Base-by-base conservation (phyloP, 2,797 vertebrate genomes). In the Peromyscus nudipes region DNA sequence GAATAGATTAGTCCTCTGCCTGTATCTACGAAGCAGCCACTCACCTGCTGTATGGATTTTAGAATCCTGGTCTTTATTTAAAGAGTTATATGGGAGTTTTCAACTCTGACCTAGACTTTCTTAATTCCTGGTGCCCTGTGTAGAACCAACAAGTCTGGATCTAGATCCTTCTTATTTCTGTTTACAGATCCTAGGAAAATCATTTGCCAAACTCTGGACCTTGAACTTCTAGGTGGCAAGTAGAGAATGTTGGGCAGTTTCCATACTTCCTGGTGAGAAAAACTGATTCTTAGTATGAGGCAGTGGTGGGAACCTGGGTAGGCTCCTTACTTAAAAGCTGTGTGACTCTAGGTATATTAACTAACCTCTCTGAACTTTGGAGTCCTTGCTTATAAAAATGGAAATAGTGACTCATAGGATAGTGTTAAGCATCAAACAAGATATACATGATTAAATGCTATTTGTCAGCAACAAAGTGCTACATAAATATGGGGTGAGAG, bases 341-440 rank as follows among this genome's bases (percentile, higher is more conserved):
- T 69, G 5, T 87, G 60, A 65, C 21, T 57, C 40, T 82, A 67
- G 75, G 46, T 12, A 9, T 82, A 49, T 34, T 57, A 85, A 79
- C 11, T 75, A n/a, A 79, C n/a, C 17, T 79, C 17, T 89, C 23
- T 93, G 73, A 85, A 84, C 12, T 62, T 55, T 46, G 21, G 60
- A 52, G 25, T 49, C n/a, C 19, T 95, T 81, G 29, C 87, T 90
- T 65, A 52, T 91, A 91, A 94, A 96, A 80, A 57, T 84, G 23
- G 37, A 82, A 96, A 90, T 80, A 67, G 52, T 60, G 23, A 23
- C n/a, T 90, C 65, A 60, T 6, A 80, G 7, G 9, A 27, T 23
- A 43, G 19, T 65, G n/a, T 31, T 29, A 62, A 64, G 29, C 49
- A 40, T 29, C 43, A 65, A 55, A 57, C 69, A 76, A 21, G 40